Conservation (phyloP, 2,113 vertebrate species). For the Sminthopsis crassicaudata region DNA sequence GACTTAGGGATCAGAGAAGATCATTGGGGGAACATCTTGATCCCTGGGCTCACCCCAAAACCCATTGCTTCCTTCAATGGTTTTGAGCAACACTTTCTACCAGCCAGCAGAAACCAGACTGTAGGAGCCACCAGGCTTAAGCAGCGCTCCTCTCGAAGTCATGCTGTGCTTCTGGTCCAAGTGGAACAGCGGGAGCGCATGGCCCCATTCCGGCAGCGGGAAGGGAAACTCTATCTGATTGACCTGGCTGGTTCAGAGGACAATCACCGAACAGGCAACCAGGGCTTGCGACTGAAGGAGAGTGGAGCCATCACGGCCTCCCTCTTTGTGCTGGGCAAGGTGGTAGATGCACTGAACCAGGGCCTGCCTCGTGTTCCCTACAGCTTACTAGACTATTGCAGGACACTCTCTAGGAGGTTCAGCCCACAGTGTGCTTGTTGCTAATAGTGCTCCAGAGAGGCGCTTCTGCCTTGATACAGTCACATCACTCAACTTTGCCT, state of each 20-base stretch:
- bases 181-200: constrained; percentile 86
- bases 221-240: constrained; percentile 91
- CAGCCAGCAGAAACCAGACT: constrained; percentile 90
- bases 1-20: constrained; percentile 93
- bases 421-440: constrained; percentile 89
- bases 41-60: constrained; percentile 89
- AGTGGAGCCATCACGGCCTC: constrained; percentile 94
- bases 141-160: constrained; percentile 92
- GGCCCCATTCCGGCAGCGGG: constrained; percentile 85
- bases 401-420: constrained; percentile 80
- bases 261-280: constrained; percentile 93
- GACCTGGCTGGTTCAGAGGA: constrained; percentile 94
- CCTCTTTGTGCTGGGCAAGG: constrained; percentile 93
- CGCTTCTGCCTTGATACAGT: constrained; percentile 91
- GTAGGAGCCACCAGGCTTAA: constrained; percentile 93
- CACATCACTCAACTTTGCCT: constrained; percentile 92
- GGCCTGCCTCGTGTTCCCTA: constrained; percentile 89
- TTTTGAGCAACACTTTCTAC: constrained; percentile 91
- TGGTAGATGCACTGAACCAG: constrained; percentile 91
- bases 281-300: constrained; percentile 92
- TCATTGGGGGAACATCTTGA: constrained; percentile 90
- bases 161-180: constrained; percentile 91
- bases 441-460: constrained; percentile 92
- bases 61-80: constrained; percentile 86
- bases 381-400: constrained; percentile 90